Base-by-base conservation (phyloP, 2,113 vertebrate genomes). In the Sorex fumeus region DNA sequence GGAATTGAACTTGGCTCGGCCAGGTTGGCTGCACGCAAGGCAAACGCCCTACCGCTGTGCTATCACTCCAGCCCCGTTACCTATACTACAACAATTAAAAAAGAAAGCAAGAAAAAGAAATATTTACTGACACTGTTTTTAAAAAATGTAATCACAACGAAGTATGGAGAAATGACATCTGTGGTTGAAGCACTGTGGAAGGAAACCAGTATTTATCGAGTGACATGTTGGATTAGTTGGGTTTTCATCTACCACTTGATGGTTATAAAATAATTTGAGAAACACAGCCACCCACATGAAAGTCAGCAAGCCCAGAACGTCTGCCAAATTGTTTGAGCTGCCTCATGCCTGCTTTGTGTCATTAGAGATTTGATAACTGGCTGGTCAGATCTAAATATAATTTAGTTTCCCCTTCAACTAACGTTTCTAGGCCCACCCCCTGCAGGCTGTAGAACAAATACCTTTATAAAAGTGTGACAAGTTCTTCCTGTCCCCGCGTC, bases 131-230 rank as follows among this genome's bases (percentile, higher is more conserved):
- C 45, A 10, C n/a, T 92, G 36, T 45, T 43, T 50, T 10, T 6
- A 21, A 60, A 60, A 60, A 60, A 80, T 81, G n/a, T 89, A 85
- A 85, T 45, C 47, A 67, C 43, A 94, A 91, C 27, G 18, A 76
- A 60, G 82, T 30, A 72, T 9, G 45, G 15, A 62, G 28, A 79
- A 84, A 71, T 77, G 36, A 36, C 16, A 90, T 90, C 34, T 89
- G 50, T 18, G 43, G 34, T 50, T 84, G 36, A 21, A 67, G n/a
- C 53, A n/a, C 36, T 77, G 25, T 16, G 16, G 25, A 81, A 90
- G 43, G 32, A 23, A 94, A 91, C 87, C 12, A 74, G 16, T 67
- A 74, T 45, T 76, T 91, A 72, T 62, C 45, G 79, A 74, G 23
- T 80, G 43, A 67, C 21, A 94, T 8, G 11, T 87, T 30, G 80